Evolutionary conservation across 2,797 vertebrate genomes (phyloP), one percentile per base, ranked within the genome.

Genomic region (Sebastiscus albofasciatus): DNA sequence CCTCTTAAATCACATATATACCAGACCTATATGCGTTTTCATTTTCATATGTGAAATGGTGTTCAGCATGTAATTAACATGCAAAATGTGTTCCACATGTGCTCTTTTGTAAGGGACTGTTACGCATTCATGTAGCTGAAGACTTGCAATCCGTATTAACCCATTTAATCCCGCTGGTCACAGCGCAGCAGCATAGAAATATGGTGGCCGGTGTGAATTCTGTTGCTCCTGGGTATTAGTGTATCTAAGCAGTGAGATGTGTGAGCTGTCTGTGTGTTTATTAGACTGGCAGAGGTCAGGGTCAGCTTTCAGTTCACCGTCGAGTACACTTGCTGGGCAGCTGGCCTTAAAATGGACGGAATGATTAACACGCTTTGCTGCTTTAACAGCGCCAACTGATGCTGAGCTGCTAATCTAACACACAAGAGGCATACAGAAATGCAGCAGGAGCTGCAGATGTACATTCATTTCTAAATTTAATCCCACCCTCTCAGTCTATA

Each of bases 201-300:
- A 29, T 22, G 12, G 66, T 22, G 27, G 8, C 27, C 34, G 11
- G 5, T 72, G 36, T 79, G 54, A 72, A 60, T 46, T 72, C 56
- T 11, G 72, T 4, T 36, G 5, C 58, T 67, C 36, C 24, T 14
- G 54, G 59, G 62, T 58, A 82, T 80, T 77, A 76, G 26, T 67
- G 71, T 16, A 34, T 77, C 2, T 69, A 49, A 73, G 49, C 75
- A 31, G 31, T 7, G 29, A n/a, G 46, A 31, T 33, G n/a, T 55
- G 49, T 49, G 59, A 33, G 81, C n/a, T 67, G 58, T 54, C 4
- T 65, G 24, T 61, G 75, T 65, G 59, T 83, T 61, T 52, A 76
- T 59, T 60, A 67, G 68, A 62, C 42, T 10, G 27, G 4, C 60
- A 52, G 42, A 54, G 67, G 69, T 56, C 55, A 42, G 27, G 36